Base-by-base conservation (phyloP, 2,888 invertebrate species). In the Meandrusa payeni region DNA sequence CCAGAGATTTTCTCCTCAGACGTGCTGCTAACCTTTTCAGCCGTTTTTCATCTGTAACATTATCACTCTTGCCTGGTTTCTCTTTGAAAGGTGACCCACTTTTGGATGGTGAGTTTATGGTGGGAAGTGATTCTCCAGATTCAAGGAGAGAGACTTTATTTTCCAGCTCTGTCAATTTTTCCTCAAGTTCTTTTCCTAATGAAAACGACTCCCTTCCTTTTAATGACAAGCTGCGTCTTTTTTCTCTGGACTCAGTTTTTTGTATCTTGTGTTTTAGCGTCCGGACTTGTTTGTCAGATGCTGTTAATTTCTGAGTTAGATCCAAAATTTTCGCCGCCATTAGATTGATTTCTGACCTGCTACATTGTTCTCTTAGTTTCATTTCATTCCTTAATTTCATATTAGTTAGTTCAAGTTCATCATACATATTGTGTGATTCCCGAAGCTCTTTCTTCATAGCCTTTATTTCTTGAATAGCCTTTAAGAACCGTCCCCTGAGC, bases 311-410 rank as follows among this genome's bases (percentile, higher is more conserved):
- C 40, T 91, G 90, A 0, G 96, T 95, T 17, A 97, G 81, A 68
- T 96, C 95, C 64, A 96, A 92, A 46, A 97, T 93, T 34, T 96
- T 90, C 12, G 93, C 93, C 0, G 94, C 94, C 92, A 97, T 93
- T 59, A 95, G 79, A 50, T 93, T 91, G 24, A 94, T 89, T 72
- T 96, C 94, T 0, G 93, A 93, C 51, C 90, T 83, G 54, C 91
- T 91, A 39, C 91, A 90, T 54, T 93, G 92, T 52, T 89, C 90
- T 47, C 90, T 79, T 1, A 90, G 71, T 47, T 91, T 91, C 61
- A 95, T 87, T 61, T 94, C 94, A 61, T 94, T 93, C 48, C 91
- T 91, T 34, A 95, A 82, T 40, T 93, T 92, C 53, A 93, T 90
- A 59, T 94, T 93, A n/a, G 93, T 91, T 40, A 96, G 82, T 67